These are phyloP conservation scores for Octomys mimax DNA, from an alignment of 2,797 vertebrate genomes.

Conservation along the genomic window DNA sequence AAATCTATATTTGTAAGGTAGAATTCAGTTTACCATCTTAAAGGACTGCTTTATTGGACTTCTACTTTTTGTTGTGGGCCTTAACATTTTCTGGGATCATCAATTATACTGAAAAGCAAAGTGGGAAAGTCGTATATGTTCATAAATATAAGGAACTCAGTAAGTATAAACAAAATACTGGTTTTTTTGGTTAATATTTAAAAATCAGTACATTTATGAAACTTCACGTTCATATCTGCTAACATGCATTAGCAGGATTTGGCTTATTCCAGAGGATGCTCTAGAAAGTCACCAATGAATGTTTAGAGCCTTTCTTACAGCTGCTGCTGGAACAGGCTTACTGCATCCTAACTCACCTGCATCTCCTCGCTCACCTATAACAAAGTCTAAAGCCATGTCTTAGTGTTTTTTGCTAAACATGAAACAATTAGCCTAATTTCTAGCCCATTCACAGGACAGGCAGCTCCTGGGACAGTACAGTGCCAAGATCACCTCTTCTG, in stretches of 20 bases:
- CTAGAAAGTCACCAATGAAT: not conserved
- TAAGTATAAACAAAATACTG: slow-evolving; percentile 3
- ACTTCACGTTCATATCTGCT: not conserved
- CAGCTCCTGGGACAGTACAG: too few relatives aligned
- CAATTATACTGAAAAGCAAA: not conserved
- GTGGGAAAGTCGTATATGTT: not conserved
- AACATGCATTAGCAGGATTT: not conserved
- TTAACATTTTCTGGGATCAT: slow-evolving; percentile 22
- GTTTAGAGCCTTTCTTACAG: not conserved
- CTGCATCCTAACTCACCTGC: not conserved
- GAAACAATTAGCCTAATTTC: not conserved
- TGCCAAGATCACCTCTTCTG: not conserved
- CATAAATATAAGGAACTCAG: slow-evolving; percentile 41
- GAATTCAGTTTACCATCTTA: slow-evolving; percentile 56
- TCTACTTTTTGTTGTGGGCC: not conserved
- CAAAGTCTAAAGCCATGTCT: not conserved
- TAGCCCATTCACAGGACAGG: not conserved
- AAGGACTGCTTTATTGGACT: slow-evolving; percentile 48
- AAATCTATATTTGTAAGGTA: slow-evolving; percentile 60
- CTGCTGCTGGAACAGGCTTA: not conserved
- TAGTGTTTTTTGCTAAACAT: not conserved
- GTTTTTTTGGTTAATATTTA: slow-evolving; percentile 40
- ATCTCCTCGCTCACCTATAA: not conserved
- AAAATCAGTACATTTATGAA: slow-evolving; percentile 1
- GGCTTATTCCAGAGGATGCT: not conserved